These are phyloP conservation scores for Irena cyanogastra DNA, from an alignment of 2,113 vertebrate genomes.

Conservation along the genomic window DNA sequence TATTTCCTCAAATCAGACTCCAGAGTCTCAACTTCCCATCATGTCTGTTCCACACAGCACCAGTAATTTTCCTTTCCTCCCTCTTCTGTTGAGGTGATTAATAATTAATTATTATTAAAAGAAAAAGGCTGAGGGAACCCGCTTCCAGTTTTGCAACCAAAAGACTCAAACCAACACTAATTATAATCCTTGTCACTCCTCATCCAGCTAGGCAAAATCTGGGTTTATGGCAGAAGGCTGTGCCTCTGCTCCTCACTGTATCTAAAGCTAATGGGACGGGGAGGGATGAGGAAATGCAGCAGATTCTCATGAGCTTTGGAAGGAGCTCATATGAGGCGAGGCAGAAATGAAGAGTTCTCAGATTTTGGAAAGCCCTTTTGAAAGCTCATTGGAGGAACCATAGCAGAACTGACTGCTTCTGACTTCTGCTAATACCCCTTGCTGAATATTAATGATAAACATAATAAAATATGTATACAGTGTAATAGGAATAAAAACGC, in stretches of 20 bases:
- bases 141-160: not conserved
- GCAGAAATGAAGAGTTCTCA: constrained; percentile 6
- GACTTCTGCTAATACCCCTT: constrained; percentile 45
- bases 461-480: constrained; percentile 64
- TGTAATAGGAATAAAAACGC: constrained; percentile 59
- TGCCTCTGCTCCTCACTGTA: not conserved
- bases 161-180: not conserved
- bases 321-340: not conserved
- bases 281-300: not conserved
- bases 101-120: constrained; percentile 43
- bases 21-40: not conserved
- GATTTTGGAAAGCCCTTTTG: not conserved
- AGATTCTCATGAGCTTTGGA: not conserved
- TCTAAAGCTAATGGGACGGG: not conserved
- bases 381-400: constrained; percentile 6
- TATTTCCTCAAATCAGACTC: constrained; percentile 31
- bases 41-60: not conserved
- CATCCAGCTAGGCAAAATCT: not conserved
- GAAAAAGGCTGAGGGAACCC: not conserved
- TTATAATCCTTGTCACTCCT: not conserved
- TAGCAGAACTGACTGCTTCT: constrained; percentile 55
- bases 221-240: not conserved
- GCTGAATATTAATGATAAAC: constrained; percentile 63
- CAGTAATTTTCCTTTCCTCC: constrained; percentile 6
- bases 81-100: not conserved